Evolutionary conservation across 2,113 vertebrate species (phyloP), one percentile per base, ranked within the genome.

Genomic region (Coturnix japonica): DNA sequence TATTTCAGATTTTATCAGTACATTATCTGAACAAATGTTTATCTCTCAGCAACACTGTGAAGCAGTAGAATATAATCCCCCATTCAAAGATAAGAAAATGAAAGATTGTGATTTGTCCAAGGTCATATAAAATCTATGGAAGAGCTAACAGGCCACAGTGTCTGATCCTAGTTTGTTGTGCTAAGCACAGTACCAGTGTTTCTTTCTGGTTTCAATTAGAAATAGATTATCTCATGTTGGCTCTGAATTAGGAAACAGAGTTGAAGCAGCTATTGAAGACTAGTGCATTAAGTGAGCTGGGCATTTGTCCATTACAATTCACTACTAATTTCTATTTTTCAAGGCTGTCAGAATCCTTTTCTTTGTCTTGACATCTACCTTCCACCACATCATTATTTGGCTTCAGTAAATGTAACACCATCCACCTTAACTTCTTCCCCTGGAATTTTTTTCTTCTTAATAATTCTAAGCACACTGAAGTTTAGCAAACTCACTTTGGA

Each of bases 61-160:
- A 82, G 79, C 60, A 13, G 19, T 64, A 64, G 91, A 91, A 95
- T 94, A 95, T 93, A 95, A 95, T 96, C 94, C 87, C 22, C 89
- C 63, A 31, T 75, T 93, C 75, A 85, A 79, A 91, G 90, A 94
- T 92, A 96, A 95, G 87, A 56, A 96, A 95, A 63, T 76, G 81
- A 91, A 86, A 92, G 89, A 85, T n/a, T 91, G 46, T 84, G 77
- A 84, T 28, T 92, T 74, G 70, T 89, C 71, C 84, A 94, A 95
- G 95, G 95, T 95, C 94, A 94, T 57, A 47, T 3, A 11, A 66
- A 86, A 37, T 12, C 33, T 1, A 3, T 28, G 28, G 41, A 67
- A 85, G 46, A 94, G 66, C 35, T 53, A 4, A 86, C 65, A 84
- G 83, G 54, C 61, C 31, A 4, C 70, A 84, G 7, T 20, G 30